These are phyloP conservation scores for Hirtodrosophila duncani DNA, from an alignment of 2,888 invertebrate genomes.

Conservation along the genomic window DNA sequence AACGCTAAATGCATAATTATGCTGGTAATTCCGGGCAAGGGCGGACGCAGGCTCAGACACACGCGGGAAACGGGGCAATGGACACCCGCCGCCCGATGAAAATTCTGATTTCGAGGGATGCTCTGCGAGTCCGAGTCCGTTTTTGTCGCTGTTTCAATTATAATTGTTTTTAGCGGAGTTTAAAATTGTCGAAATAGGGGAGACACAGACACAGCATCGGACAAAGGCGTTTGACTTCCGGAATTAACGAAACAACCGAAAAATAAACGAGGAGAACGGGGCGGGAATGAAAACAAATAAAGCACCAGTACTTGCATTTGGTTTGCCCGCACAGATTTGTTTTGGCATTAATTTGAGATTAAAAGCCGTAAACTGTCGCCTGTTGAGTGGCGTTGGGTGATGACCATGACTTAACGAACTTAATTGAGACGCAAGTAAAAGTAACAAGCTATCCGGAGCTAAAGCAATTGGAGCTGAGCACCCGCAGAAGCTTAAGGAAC, in stretches of 20 bases:
- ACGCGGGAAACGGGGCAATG: not conserved
- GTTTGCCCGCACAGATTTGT: constrained; percentile 58
- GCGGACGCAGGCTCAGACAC: constrained; percentile 9
- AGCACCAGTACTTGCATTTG: constrained; percentile 21
- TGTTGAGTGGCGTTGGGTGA: constrained; percentile 24
- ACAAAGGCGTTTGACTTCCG: constrained; percentile 47
- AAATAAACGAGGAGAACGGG: constrained; percentile 1
- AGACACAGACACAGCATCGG: constrained; percentile 8
- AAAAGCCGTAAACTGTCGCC: constrained; percentile 41
- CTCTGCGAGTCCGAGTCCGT: constrained; percentile 2
- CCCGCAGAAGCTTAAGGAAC: too few relatives aligned
- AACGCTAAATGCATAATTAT: constrained; percentile 66
- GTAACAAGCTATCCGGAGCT: too few relatives aligned
- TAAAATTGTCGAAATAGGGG: constrained; percentile 52
- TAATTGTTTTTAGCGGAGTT: constrained; percentile 59
- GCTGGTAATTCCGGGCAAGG: constrained; percentile 56
- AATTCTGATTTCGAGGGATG: constrained; percentile 10
- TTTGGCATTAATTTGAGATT: constrained; percentile 59
- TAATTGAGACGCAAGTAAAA: too few relatives aligned
- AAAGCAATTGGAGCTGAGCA: too few relatives aligned
- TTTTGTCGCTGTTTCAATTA: constrained; percentile 42
- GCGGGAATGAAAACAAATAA: constrained; percentile 42
- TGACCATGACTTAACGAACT: constrained; percentile 45
- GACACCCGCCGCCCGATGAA: not conserved
- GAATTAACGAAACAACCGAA: too few relatives aligned